Evolutionary conservation across 2,888 invertebrate genomes (phyloP).

Genomic region (Cephus pygmeus): DNA sequence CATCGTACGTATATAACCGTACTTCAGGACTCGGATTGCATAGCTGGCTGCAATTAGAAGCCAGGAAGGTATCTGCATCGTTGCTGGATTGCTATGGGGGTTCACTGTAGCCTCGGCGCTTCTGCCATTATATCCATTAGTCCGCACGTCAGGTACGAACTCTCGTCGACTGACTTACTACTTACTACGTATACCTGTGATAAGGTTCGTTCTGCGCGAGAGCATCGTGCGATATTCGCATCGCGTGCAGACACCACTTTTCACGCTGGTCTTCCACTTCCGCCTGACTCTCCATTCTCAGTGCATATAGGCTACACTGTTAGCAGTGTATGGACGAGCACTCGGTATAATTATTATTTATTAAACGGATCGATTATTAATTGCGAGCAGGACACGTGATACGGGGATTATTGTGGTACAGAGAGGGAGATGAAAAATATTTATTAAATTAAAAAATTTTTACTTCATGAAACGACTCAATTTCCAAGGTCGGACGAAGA

Average conservation of each 20-base stretch:
- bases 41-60: constrained; percentile 1
- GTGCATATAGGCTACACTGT: not conserved
- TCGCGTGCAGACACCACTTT: constrained; percentile 35
- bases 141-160: constrained; percentile 8
- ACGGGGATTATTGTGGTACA: not conserved
- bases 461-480: too few relatives aligned
- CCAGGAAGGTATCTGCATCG: not conserved
- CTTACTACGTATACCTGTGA: constrained; percentile 15
- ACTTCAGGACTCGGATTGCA: not conserved
- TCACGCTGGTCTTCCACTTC: constrained; percentile 17
- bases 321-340: not conserved
- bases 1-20: not conserved
- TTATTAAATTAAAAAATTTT: too few relatives aligned
- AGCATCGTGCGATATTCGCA: constrained; percentile 21
- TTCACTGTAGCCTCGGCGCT: constrained; percentile 18
- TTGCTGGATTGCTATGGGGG: not conserved
- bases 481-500: too few relatives aligned
- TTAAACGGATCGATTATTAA: constrained; percentile 46
- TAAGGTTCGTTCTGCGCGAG: constrained; percentile 22
- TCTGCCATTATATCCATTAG: constrained; percentile 38
- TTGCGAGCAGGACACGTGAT: constrained; percentile 35
- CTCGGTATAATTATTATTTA: constrained; percentile 21
- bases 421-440: too few relatives aligned
- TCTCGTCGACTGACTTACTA: constrained; percentile 12
- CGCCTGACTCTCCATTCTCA: constrained; percentile 4